A percentile compares a stretch with the other conserved stretches of the same genome.
Evolutionary conservation across 2,797 vertebrate genomes (phyloP).

Genomic region (Coranthus polyacanthus): DNA sequence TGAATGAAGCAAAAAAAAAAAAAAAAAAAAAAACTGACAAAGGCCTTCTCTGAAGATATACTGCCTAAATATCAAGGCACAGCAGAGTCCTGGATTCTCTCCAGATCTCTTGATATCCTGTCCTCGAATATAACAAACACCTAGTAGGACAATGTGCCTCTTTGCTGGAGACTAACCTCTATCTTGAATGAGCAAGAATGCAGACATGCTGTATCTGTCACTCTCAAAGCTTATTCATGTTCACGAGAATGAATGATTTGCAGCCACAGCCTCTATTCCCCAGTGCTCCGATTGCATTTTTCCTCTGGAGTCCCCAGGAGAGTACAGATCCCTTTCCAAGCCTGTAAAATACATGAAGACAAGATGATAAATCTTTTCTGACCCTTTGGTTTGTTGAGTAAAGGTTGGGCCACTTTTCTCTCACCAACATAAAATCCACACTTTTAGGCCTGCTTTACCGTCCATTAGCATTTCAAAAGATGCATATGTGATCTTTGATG

Average conservation of each 20-base stretch:
- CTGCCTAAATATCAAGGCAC: constrained; percentile 26
- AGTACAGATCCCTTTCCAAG: neutral
- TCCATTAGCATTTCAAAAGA: constrained; percentile 22
- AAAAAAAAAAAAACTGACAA: constrained; percentile 10
- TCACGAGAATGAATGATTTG: constrained; percentile 21
- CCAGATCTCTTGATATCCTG: constrained; percentile 24
- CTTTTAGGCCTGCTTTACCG: neutral
- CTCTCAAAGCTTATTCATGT: constrained; percentile 14
- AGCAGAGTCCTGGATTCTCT: constrained; percentile 26
- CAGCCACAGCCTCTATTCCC: constrained; percentile 1
- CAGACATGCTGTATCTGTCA: constrained; percentile 24
- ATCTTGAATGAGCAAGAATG: constrained; percentile 22
- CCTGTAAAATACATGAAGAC: constrained; percentile 4
- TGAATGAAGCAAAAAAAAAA: constrained; percentile 15
- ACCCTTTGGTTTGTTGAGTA: neutral
- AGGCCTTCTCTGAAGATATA: constrained; percentile 27
- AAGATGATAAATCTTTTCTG: neutral
- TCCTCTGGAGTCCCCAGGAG: neutral
- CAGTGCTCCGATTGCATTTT: neutral
- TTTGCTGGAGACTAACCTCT: constrained; percentile 24
- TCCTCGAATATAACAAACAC: constrained; percentile 17
- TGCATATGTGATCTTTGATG: constrained; percentile 23
- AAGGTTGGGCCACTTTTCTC: neutral
- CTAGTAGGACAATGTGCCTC: constrained; percentile 1
- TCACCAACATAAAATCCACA: neutral